phyloP scores from a whole-genome alignment of 2,888 invertebrate species.

The Drosophila hawaiiensis region DNA sequence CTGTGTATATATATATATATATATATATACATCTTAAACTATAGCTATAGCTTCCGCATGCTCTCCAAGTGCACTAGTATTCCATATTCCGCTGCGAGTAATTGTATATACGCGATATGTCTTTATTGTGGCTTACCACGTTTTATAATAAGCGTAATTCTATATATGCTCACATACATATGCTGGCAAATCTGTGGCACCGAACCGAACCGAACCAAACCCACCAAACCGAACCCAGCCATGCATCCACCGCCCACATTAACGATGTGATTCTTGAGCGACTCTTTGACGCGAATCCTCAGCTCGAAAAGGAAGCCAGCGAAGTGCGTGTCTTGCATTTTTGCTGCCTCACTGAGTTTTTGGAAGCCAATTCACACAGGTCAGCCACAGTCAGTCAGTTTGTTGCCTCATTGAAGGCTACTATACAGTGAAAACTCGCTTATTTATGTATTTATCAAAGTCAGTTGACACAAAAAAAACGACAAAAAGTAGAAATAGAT shows the following conservation, averaged over 20 bases:
- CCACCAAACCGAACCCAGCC: background rate
- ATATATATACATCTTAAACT: background rate
- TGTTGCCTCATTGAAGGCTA: slow-evolving; percentile 3
- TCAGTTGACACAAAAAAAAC: no score
- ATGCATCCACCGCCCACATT: slow-evolving; percentile 13
- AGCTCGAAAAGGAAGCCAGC: slow-evolving; percentile 63
- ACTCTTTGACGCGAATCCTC: slow-evolving; percentile 67
- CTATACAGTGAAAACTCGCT: slow-evolving; percentile 3
- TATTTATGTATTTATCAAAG: background rate
- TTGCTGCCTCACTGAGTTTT: slow-evolving; percentile 55
- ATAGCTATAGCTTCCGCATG: slow-evolving; percentile 43
- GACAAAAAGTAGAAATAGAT: background rate
- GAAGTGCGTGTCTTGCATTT: slow-evolving; percentile 64
- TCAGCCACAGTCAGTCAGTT: slow-evolving; percentile 20
- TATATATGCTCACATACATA: slow-evolving; percentile 43
- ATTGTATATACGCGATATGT: slow-evolving; percentile 54
- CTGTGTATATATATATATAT: background rate
- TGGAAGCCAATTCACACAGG: slow-evolving; percentile 34
- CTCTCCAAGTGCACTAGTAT: slow-evolving; percentile 1
- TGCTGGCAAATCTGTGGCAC: slow-evolving; percentile 7
- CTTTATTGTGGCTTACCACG: slow-evolving; percentile 75
- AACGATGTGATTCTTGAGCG: slow-evolving; percentile 28
- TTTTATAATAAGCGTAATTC: slow-evolving; percentile 80
- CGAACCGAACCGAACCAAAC: background rate
- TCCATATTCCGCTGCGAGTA: slow-evolving; percentile 11